These are phyloP conservation scores for Yoshiicerus persimilis DNA, from an alignment of 1,140 invertebrate genomes.

Conservation along the genomic window DNA sequence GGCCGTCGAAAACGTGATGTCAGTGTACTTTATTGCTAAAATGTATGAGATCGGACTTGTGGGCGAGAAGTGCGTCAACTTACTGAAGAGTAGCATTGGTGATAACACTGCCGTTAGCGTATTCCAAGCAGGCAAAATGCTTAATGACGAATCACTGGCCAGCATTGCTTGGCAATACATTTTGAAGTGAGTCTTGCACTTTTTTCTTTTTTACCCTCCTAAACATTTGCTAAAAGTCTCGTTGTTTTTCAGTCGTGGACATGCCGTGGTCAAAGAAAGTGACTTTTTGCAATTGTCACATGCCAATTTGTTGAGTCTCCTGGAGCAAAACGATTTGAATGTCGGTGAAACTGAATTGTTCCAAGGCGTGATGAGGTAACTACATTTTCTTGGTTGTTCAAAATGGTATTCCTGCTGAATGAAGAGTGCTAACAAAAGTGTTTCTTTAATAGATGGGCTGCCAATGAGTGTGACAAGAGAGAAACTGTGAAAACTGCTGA, in stretches of 20 bases:
- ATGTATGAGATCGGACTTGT: constrained; percentile 7
- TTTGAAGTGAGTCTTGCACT: not conserved
- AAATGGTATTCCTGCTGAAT: not conserved
- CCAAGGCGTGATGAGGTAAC: constrained; percentile 22
- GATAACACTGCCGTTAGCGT: constrained; percentile 37
- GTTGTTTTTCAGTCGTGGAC: constrained; percentile 8
- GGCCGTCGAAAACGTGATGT: constrained; percentile 35
- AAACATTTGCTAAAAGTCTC: not conserved
- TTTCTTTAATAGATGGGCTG: constrained; percentile 21
- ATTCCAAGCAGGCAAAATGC: constrained; percentile 32
- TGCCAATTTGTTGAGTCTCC: not conserved
- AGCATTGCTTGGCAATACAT: constrained; percentile 28
- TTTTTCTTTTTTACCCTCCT: not conserved
- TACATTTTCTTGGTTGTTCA: not conserved
- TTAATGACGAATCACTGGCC: constrained; percentile 25
- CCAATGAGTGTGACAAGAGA: constrained; percentile 14
- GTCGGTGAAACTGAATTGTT: constrained; percentile 33
- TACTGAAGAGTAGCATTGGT: constrained; percentile 31
- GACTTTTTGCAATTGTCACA: constrained; percentile 28
- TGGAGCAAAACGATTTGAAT: constrained; percentile 37
- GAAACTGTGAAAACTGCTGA: constrained; percentile 12
- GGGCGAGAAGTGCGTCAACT: constrained; percentile 23
- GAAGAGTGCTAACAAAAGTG: not conserved
- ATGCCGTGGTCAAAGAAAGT: constrained; percentile 28
- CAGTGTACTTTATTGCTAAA: constrained; percentile 32